Percentiles rank a stretch among this genome's conserved stretches.
Evolutionary conservation across 2,888 invertebrate species (phyloP).

Genomic region (Cosmia pyralina): DNA sequence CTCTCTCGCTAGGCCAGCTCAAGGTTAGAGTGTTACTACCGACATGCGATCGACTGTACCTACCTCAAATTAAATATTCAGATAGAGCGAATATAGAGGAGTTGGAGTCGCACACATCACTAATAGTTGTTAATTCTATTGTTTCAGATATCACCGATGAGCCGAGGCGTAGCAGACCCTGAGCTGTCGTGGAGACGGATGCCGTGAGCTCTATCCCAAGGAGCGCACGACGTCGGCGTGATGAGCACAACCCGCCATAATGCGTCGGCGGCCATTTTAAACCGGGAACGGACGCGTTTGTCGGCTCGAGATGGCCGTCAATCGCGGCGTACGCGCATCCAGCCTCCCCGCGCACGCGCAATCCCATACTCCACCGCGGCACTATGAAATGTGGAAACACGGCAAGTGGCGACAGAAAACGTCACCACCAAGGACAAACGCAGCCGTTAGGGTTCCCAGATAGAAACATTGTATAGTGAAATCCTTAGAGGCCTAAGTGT

Average conservation of each 20-base stretch:
- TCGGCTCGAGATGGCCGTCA: slow-evolving; percentile 89
- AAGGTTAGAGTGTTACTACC: neutral
- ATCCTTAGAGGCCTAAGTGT: slow-evolving; percentile 87
- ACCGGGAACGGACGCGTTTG: slow-evolving; percentile 86
- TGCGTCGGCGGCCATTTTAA: slow-evolving; percentile 90
- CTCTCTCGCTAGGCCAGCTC: neutral
- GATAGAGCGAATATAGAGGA: neutral
- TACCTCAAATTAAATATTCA: neutral
- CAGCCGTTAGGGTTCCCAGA: slow-evolving; percentile 88
- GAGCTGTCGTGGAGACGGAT: slow-evolving; percentile 78
- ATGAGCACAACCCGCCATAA: slow-evolving; percentile 89
- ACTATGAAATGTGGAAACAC: slow-evolving; percentile 94
- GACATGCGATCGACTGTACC: neutral
- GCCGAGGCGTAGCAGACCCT: slow-evolving; percentile 66
- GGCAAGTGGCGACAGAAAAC: slow-evolving; percentile 94
- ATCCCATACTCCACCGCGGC: slow-evolving; percentile 78
- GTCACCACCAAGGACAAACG: slow-evolving; percentile 88
- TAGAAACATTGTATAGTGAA: slow-evolving; percentile 84
- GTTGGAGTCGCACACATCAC: neutral
- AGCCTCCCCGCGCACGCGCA: slow-evolving; percentile 81
- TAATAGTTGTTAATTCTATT: slow-evolving; percentile 61
- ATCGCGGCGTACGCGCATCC: slow-evolving; percentile 77
- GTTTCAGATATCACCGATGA: slow-evolving; percentile 84
- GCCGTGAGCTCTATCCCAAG: slow-evolving; percentile 85
- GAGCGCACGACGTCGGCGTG: slow-evolving; percentile 87